Base-by-base conservation (phyloP, 2,797 vertebrate species). In the Semaprochilodus insignis region DNA sequence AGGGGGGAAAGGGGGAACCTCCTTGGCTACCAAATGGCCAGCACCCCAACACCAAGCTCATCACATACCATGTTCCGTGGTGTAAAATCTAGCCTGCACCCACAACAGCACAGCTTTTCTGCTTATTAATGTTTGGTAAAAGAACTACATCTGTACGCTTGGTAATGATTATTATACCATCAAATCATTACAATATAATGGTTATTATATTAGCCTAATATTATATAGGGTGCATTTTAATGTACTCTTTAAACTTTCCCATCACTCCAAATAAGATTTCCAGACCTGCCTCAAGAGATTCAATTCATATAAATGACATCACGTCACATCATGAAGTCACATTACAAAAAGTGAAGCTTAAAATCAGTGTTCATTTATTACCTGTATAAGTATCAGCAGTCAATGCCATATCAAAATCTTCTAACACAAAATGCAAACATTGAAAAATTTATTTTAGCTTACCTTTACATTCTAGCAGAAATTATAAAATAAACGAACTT, bases 1-100 rank as follows among this genome's bases (percentile, higher is more conserved):
- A 87, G 85, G 48, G 75, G 16, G 70, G 83, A 83, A 69, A 85
- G 52, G 40, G 21, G 57, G 66, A 76, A 78, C 55, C 55, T 73
- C 40, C 13, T 72, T n/a, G 55, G 17, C 23, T 67, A 78, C 34
- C 70, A 81, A 74, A 31, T 76, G 34, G 17, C 21, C 59, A 74
- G 44, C 21, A 80, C 48, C 10, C 57, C n/a, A 69, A 67, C 31
- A 74, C 65, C 17, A 80, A 74, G 54, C 55, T 74, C 44, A 75
- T 66, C 27, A 44, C 25, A 79, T 31, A 7, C n/a, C 4, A 81
- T 66, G 55, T 75, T 70, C 25, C 62, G 31, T 44, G 27, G 23
- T 48, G 48, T 81, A 55, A 62, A 31, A 31, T 25, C 14, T 5
- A 52, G 21, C 15, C 52, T 54, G 11, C n/a, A 34, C 27, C 17